These are phyloP conservation scores for Streblospio benedicti DNA, from an alignment of 1,140 invertebrate genomes.

Conservation along the genomic window DNA sequence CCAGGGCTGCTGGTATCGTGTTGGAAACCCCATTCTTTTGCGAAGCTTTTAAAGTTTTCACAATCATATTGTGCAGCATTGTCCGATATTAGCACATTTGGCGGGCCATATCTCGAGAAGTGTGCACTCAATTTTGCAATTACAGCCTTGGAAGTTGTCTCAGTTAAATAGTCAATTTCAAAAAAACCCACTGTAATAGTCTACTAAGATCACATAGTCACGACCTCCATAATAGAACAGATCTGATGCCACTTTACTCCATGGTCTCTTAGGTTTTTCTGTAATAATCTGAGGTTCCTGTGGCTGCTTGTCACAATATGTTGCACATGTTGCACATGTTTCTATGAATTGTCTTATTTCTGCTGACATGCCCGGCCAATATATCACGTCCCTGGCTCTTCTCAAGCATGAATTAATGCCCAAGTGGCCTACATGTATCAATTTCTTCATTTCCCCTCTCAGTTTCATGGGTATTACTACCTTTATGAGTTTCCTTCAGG, in stretches of 20 bases:
- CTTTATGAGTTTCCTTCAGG: neutral
- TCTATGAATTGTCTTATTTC: neutral
- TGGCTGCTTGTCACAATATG: neutral
- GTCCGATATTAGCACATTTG: constrained; percentile 19
- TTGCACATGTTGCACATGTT: constrained; percentile 1
- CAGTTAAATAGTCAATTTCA: constrained; percentile 4
- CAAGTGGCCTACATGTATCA: neutral
- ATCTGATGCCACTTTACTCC: neutral
- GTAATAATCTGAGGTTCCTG: neutral
- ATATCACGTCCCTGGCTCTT: neutral
- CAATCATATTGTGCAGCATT: constrained; percentile 25
- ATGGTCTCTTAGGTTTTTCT: neutral
- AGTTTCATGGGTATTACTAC: neutral
- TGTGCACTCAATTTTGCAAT: constrained; percentile 10
- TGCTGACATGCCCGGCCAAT: constrained; percentile 8
- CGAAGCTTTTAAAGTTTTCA: constrained; percentile 22
- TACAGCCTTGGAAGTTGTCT: neutral
- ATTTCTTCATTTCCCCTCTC: constrained; percentile 1
- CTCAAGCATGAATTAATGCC: constrained; percentile 1
- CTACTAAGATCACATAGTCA: neutral
- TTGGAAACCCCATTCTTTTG: constrained; percentile 19
- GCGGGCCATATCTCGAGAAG: constrained; percentile 24
- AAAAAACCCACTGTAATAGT: constrained; percentile 7
- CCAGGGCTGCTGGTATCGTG: constrained; percentile 7
- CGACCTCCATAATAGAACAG: neutral